Conservation (phyloP, 37 sponge, comb jelly and placozoan species). For the Tethya wilhelma region DNA sequence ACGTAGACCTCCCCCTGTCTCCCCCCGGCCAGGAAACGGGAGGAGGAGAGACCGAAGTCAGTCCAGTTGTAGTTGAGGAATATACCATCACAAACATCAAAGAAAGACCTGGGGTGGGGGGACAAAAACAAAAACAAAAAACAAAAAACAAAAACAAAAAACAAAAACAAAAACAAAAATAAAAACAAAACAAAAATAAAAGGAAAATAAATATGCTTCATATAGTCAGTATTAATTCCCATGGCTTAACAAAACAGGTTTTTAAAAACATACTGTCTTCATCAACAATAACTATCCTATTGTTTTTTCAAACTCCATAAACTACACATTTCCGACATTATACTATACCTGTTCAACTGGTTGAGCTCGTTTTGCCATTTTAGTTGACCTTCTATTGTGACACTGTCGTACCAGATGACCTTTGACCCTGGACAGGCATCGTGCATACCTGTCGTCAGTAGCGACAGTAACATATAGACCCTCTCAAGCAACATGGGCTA, state of each 20-base stretch:
- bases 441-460: constrained; percentile 78
- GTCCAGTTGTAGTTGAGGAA: constrained; percentile 98
- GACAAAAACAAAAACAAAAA: neutral
- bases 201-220: too few relatives aligned
- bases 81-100: constrained; percentile 95
- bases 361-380: constrained; percentile 95
- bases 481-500: constrained; percentile 57
- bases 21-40: constrained; percentile 48
- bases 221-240: too few relatives aligned
- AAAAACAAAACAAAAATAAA: too few relatives aligned
- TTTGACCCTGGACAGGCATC: constrained; percentile 63
- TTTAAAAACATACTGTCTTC: too few relatives aligned
- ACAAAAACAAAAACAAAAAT: too few relatives aligned
- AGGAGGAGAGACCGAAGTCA: constrained; percentile 32
- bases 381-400: constrained; percentile 85
- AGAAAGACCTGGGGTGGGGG: constrained; percentile 60
- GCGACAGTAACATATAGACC: constrained; percentile 65
- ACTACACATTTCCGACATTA: neutral
- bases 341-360: constrained; percentile 62
- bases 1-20: constrained; percentile 84
- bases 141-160: too few relatives aligned
- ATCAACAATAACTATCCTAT: too few relatives aligned
- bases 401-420: constrained; percentile 99
- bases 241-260: too few relatives aligned
- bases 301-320: too few relatives aligned